Percentiles rank a stretch among this genome's conserved stretches.
Conservation (phyloP, 1,140 invertebrate genomes). For the Chymomyza costata region DNA sequence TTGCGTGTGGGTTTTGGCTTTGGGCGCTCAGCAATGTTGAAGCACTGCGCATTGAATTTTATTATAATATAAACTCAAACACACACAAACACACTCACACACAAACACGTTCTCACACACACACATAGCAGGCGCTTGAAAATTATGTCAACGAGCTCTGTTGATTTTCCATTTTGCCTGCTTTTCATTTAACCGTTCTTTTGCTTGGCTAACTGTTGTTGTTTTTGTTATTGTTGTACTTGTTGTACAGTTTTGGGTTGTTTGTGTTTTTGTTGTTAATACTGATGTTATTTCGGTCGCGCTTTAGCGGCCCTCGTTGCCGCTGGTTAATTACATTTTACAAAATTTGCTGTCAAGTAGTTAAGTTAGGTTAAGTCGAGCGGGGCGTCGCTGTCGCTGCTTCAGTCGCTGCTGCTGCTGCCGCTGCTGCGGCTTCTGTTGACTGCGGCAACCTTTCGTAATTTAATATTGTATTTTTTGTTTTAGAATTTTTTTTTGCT, state of each 20-base stretch:
- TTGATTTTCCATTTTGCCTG: conserved; percentile 62
- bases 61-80: conserved; percentile 18
- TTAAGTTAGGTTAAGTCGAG: conserved; percentile 73
- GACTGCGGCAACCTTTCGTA: too few species aligned
- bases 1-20: conserved; percentile 36
- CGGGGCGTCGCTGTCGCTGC: conserved; percentile 10
- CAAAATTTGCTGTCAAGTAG: conserved; percentile 73
- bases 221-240: conserved; percentile 19
- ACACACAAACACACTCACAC: background rate
- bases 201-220: conserved; percentile 33
- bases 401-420: conserved; percentile 12
- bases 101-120: conserved; percentile 7
- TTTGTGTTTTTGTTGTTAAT: conserved; percentile 31
- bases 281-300: conserved; percentile 44
- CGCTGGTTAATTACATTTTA: conserved; percentile 74
- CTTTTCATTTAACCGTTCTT: conserved; percentile 33
- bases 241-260: conserved; percentile 14
- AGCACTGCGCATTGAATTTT: background rate
- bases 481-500: too few species aligned
- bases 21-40: conserved; percentile 46
- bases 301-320: conserved; percentile 18
- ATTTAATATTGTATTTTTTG: conserved; percentile 71
- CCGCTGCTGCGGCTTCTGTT: conserved; percentile 12
- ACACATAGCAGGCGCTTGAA: conserved; percentile 39
- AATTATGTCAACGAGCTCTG: conserved; percentile 74